A percentile compares a stretch with the other conserved stretches of the same genome.
phyloP scores from a whole-genome alignment of 2,888 invertebrate genomes.

The Pollenia angustigena region DNA sequence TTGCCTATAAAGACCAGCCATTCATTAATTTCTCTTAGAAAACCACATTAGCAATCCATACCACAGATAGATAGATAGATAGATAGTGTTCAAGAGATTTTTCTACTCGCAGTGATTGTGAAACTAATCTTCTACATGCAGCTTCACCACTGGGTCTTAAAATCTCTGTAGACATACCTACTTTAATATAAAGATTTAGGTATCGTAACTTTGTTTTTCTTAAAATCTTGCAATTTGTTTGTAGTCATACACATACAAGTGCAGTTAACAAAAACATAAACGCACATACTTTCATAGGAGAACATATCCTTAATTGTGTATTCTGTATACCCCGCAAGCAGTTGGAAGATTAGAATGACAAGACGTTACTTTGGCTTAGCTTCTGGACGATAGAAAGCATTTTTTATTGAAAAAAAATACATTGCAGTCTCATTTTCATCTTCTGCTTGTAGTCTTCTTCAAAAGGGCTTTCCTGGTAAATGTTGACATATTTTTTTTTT shows the following conservation, averaged over 20 bases:
- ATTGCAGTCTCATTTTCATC: too few species aligned
- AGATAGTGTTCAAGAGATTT: too few species aligned
- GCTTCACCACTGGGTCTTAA: constrained; percentile 17
- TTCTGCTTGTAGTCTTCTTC: too few species aligned
- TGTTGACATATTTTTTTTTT: too few species aligned
- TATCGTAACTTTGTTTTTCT: constrained; percentile 30
- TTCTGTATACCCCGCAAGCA: too few species aligned
- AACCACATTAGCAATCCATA: background rate
- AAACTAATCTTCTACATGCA: background rate
- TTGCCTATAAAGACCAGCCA: background rate
- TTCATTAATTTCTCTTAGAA: background rate
- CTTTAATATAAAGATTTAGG: constrained; percentile 12
- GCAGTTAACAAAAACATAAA: background rate
- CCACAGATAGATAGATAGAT: background rate
- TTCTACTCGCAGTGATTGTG: background rate
- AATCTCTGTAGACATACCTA: constrained; percentile 4
- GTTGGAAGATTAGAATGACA: too few species aligned
- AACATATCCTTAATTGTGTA: too few species aligned
- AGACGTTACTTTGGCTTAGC: too few species aligned
- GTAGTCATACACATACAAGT: constrained; percentile 43
- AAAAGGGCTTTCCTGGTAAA: too few species aligned
- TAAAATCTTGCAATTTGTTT: constrained; percentile 51
- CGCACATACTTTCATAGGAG: background rate
- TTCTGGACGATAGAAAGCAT: too few species aligned
- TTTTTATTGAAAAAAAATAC: too few species aligned